These are phyloP conservation scores for Cyphomyrmex costatus DNA, from an alignment of 1,140 invertebrate species.

Conservation along the genomic window DNA sequence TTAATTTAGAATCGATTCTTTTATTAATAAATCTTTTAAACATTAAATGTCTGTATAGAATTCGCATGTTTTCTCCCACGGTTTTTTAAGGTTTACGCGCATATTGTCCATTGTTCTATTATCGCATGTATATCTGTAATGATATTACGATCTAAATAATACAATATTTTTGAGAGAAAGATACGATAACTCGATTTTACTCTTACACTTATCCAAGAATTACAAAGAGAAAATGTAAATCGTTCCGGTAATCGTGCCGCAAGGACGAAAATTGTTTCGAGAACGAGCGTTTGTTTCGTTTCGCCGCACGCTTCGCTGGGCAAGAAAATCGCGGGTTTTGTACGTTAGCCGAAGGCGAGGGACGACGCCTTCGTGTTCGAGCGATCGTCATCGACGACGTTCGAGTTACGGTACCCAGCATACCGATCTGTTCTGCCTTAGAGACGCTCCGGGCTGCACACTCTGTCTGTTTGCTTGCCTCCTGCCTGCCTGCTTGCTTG, in stretches of 20 bases:
- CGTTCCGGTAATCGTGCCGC: neutral
- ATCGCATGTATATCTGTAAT: neutral
- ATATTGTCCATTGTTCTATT: slow-evolving; percentile 12
- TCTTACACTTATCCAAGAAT: neutral
- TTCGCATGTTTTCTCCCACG: neutral
- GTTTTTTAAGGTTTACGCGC: neutral
- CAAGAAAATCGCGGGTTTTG: slow-evolving; percentile 25
- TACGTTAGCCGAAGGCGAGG: slow-evolving; percentile 10
- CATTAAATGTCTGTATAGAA: neutral
- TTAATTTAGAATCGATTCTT: neutral
- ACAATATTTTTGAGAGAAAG: neutral
- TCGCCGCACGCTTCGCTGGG: neutral
- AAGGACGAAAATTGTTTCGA: slow-evolving; percentile 22
- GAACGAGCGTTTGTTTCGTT: slow-evolving; percentile 10
- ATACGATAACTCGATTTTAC: neutral
- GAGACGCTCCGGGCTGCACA: slow-evolving; percentile 7
- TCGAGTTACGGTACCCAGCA: slow-evolving; percentile 71
- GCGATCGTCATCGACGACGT: slow-evolving; percentile 62
- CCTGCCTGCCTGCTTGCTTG: slow-evolving; percentile 58
- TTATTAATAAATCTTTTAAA: neutral
- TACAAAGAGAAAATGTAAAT: neutral
- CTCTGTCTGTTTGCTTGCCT: slow-evolving; percentile 21
- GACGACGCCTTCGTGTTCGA: slow-evolving; percentile 49
- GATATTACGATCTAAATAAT: neutral
- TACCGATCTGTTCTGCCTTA: slow-evolving; percentile 64